Evolutionary conservation across 2,888 invertebrate genomes (phyloP), one percentile per base, ranked within the genome.

Genomic region (Drosophila suboccidentalis): DNA sequence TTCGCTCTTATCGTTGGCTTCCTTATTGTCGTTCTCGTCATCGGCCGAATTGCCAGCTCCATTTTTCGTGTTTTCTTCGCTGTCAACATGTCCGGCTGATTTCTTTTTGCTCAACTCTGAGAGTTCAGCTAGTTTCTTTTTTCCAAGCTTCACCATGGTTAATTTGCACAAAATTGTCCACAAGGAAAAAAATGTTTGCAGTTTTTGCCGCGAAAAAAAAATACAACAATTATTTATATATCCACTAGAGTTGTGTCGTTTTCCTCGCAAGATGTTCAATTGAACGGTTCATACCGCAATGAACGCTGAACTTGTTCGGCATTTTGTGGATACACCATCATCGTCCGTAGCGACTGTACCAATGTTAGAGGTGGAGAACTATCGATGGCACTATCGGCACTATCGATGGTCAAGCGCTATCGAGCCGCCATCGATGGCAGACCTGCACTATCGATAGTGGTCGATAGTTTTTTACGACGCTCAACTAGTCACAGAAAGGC

Each of bases 61-160:
- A 38, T 86, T 82, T 51, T 86, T 86, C 13, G 86, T 82, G 71
- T 86, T 90, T 78, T 91, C 84, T 60, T 86, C 80, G 36, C 77
- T 72, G 63, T 82, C 87, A 26, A 82, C 73, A 61, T 88, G 81
- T 67, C 81, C 87, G 32, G 80, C 82, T 10, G 87, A 68, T 78
- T 91, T 92, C 60, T 84, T 91, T 61, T 90, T 92, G 71, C 83
- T 82, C 29, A 86, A 67, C 41, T 75, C 87, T 10, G 82, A 69
- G 15, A 84, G 85, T 63, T 91, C 90, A 19, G 87, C 82, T 39
- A 88, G 75, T 77, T 91, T 92, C 57, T 88, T 92, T 71, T 92
- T 92, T 47, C 91, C 90, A 32, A 90, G 75, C 65, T 91, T 89
- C 13, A 87, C 92, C 92, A 92, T 92, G 39, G 8, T 43, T 32